Evolutionary conservation across 2,888 invertebrate genomes (phyloP), one percentile per base, ranked within the genome.

Genomic region (Cheilosia soror): DNA sequence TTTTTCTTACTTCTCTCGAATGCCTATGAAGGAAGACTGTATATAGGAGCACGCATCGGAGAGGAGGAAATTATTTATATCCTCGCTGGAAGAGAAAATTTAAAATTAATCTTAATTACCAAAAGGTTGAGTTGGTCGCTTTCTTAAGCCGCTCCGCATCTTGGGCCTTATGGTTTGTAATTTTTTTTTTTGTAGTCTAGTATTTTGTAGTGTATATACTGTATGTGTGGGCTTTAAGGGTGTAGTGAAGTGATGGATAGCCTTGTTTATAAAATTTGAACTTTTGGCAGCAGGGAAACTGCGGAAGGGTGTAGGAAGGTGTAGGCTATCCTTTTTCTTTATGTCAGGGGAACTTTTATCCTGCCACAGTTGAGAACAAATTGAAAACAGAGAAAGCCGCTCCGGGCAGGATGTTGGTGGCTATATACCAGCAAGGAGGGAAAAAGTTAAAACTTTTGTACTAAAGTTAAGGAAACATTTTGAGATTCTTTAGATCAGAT

Each of bases 91-190:
- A 58, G 60, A 57, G 72, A 68, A 81, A 66, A 76, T 85, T 85
- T 85, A 58, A 85, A 85, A 85, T 85, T 85, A 85, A 85, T 85
- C 85, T 85, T 85, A 85, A 85, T 85, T 85, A 85, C 85, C 76
- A 51, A 85, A 85, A 85, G 85, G 85, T 80, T 85, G 81, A 77
- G 68, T 80, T 71, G 58, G 83, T 73, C 80, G 71, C 73, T 80
- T 75, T 33, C 51, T 75, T 75, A 68, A 76, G 81, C 60, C 80
- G 15, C 51, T 57, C 42, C 37, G 2, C 58, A 66, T 42, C 58
- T 79, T 66, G 55, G 58, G 58, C 37, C 53, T 66, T 65, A 42
- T 58, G 40, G 7, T 44, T 47, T 55, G 1, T 6, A 15, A n/a
- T 42, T 20, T 44, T 2, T 44, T 27, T n/a, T 25, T 33, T 29